A percentile compares a stretch with the other conserved stretches of the same genome.
Conservation (phyloP, 23 tunicate species). For the Botrylloides violaceus region DNA sequence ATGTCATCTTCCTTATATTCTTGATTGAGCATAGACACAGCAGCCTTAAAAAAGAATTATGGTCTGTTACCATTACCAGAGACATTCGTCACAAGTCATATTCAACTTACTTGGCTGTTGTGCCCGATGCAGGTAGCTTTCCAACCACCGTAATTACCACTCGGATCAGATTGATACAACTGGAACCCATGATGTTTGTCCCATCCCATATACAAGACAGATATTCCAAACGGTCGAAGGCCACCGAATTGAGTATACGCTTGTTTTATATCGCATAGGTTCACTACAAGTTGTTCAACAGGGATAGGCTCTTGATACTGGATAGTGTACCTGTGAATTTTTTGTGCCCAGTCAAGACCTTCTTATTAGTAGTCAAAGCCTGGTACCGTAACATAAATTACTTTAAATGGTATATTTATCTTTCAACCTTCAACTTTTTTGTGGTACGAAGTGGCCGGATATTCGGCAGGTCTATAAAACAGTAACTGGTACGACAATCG, state of each 20-base stretch:
- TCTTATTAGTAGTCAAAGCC: too few species aligned
- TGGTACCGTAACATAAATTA: too few species aligned
- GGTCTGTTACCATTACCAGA: background rate
- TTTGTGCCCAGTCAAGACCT: too few species aligned
- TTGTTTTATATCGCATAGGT: slow-evolving; percentile 89
- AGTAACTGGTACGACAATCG: background rate
- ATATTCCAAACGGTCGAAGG: slow-evolving; percentile 91
- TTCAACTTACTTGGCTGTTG: slow-evolving; percentile 76
- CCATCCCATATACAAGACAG: slow-evolving; percentile 95
- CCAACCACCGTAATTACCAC: slow-evolving; percentile 99
- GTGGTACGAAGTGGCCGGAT: too few species aligned
- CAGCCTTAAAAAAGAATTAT: slow-evolving; percentile 40
- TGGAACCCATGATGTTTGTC: slow-evolving; percentile 94
- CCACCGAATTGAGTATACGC: slow-evolving; percentile 93
- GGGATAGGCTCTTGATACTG: slow-evolving; percentile 90
- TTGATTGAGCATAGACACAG: slow-evolving; percentile 91
- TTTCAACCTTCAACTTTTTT: too few species aligned
- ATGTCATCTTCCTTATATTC: slow-evolving; percentile 90
- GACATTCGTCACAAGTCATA: background rate
- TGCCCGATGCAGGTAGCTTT: slow-evolving; percentile 98
- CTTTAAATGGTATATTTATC: too few species aligned
- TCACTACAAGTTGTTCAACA: slow-evolving; percentile 83
- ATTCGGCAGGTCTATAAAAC: too few species aligned
- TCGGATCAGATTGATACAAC: slow-evolving; percentile 94
- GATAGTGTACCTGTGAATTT: slow-evolving; percentile 70